These are phyloP conservation scores for Anoplius nigerrimus DNA, from an alignment of 2,888 invertebrate species.

Conservation along the genomic window DNA sequence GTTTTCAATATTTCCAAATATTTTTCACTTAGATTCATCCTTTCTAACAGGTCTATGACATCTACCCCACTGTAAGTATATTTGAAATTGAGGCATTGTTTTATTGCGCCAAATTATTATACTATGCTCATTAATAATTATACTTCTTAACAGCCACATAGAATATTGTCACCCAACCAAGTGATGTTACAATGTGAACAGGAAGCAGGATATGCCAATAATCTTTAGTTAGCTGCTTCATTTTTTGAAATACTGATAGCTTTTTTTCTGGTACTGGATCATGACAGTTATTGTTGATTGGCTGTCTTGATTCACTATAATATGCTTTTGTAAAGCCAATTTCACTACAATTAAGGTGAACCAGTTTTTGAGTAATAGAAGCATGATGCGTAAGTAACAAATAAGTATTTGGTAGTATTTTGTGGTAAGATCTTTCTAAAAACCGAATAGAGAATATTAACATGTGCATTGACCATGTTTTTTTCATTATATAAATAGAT, in stretches of 20 bases:
- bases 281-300: neutral
- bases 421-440: conserved; percentile 44
- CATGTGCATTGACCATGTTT: neutral
- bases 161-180: conserved; percentile 91
- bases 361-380: conserved; percentile 15
- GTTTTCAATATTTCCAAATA: conserved; percentile 85
- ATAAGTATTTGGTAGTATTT: conserved; percentile 34
- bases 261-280: conserved; percentile 68
- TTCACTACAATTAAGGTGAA: conserved; percentile 18
- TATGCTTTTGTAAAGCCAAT: conserved; percentile 17
- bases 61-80: conserved; percentile 90
- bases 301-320: conserved; percentile 33
- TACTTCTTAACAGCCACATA: conserved; percentile 92
- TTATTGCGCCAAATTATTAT: neutral
- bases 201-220: conserved; percentile 98
- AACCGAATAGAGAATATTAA: conserved; percentile 13
- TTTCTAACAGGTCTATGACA: conserved; percentile 86
- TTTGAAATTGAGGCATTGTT: neutral
- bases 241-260: conserved; percentile 84
- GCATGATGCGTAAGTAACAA: conserved; percentile 27
- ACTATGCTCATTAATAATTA: conserved; percentile 38
- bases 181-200: conserved; percentile 92
- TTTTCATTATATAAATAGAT: too few relatives aligned
- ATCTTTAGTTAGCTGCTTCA: conserved; percentile 94
- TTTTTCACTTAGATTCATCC: conserved; percentile 85